Percentiles rank a stretch among this genome's conserved stretches.
phyloP scores from a whole-genome alignment of 2,113 vertebrate species.

The Gracilinanus agilis region DNA sequence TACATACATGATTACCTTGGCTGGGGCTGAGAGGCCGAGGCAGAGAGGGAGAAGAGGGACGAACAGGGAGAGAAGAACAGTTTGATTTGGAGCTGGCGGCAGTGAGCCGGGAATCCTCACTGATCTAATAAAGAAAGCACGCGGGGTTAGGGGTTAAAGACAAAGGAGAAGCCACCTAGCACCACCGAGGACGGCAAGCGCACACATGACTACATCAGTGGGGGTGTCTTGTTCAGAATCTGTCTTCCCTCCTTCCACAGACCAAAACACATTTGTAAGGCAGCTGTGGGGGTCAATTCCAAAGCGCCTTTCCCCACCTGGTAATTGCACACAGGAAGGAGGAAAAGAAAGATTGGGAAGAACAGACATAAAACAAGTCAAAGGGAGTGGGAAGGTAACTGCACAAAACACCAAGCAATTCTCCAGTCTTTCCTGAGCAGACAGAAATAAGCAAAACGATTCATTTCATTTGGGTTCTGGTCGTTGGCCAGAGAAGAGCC shows the following conservation, averaged over 20 bases:
- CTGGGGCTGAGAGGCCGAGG: conserved; percentile 93
- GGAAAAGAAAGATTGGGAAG: not conserved
- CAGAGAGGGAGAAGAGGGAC: conserved; percentile 88
- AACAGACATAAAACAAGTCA: not conserved
- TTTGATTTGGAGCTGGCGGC: conserved; percentile 86
- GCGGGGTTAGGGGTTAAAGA: conserved; percentile 71
- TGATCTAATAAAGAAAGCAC: conserved; percentile 91
- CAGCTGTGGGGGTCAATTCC: not conserved
- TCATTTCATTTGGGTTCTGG: not conserved
- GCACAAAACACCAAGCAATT: not conserved
- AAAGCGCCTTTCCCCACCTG: not conserved
- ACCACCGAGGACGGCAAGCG: not conserved
- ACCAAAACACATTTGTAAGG: not conserved
- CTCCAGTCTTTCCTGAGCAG: not conserved
- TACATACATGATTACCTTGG: conserved; percentile 97
- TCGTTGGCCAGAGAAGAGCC: not conserved
- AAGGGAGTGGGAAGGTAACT: not conserved
- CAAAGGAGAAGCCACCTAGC: conserved; percentile 31
- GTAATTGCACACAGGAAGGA: not conserved
- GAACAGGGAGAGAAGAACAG: conserved; percentile 84
- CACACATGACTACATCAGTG: conserved; percentile 28
- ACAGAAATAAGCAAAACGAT: not conserved
- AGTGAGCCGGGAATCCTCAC: conserved; percentile 91
- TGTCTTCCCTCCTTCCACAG: not conserved
- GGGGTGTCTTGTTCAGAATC: not conserved